A percentile compares a stretch with the other conserved stretches of the same genome.
These are phyloP conservation scores for Nineta flava DNA, from an alignment of 2,888 invertebrate species.

Conservation along the genomic window DNA sequence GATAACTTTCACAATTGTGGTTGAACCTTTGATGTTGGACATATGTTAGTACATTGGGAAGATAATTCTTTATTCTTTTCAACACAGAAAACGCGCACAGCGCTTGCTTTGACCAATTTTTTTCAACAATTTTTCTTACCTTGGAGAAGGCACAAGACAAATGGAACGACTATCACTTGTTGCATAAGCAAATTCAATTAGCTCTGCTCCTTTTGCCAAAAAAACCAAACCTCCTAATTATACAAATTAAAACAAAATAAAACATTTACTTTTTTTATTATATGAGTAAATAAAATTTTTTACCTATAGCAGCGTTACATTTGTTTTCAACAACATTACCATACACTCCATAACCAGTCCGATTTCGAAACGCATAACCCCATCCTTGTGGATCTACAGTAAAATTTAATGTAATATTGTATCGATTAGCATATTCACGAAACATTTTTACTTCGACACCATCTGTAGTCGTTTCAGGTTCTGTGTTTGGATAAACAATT, in stretches of 20 bases:
- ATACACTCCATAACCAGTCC: slow-evolving; percentile 45
- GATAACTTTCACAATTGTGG: too few species aligned
- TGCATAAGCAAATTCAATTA: slow-evolving; percentile 43
- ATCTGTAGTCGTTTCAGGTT: slow-evolving; percentile 21
- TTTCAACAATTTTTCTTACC: slow-evolving; percentile 26
- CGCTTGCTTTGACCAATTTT: too few species aligned
- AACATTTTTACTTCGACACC: slow-evolving; percentile 38
- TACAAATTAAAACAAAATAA: too few species aligned
- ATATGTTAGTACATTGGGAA: too few species aligned
- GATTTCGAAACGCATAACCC: slow-evolving; percentile 49
- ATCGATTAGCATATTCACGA: slow-evolving; percentile 31
- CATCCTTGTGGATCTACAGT: slow-evolving; percentile 42
- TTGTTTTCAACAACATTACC: slow-evolving; percentile 43
- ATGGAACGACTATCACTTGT: slow-evolving; percentile 47
- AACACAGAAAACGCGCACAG: too few species aligned
- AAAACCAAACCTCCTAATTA: slow-evolving; percentile 30
- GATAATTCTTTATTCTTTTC: too few species aligned
- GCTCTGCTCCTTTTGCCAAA: slow-evolving; percentile 43
- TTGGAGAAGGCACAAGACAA: slow-evolving; percentile 50
- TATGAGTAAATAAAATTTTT: slow-evolving; percentile 9
- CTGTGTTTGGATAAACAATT: not conserved
- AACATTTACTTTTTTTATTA: too few species aligned
- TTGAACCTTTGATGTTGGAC: too few species aligned
- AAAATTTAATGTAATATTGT: slow-evolving; percentile 30
- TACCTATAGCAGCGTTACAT: slow-evolving; percentile 45